Evolutionary conservation across 2,888 invertebrate genomes (phyloP).

Genomic region (Lasioglossum leucozonium): DNA sequence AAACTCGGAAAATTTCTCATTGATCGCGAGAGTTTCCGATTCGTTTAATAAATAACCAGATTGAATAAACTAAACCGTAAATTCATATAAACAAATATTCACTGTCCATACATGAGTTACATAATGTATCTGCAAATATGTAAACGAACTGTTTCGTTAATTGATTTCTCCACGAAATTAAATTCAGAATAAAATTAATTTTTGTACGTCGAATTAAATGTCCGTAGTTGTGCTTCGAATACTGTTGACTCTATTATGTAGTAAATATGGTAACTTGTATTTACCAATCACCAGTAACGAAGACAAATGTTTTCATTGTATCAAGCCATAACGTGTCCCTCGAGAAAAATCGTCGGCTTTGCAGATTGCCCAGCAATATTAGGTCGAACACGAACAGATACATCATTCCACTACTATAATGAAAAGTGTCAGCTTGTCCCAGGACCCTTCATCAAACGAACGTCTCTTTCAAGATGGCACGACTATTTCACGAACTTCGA

Average conservation of each 20-base stretch:
- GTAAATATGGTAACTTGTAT: neutral
- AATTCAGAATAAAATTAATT: neutral
- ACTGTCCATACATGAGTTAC: neutral
- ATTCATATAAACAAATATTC: neutral
- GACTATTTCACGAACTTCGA: neutral
- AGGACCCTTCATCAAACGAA: neutral
- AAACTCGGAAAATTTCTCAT: neutral
- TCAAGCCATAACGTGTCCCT: neutral
- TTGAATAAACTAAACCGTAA: neutral
- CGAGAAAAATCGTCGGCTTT: neutral
- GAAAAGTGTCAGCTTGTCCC: neutral
- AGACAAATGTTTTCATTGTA: neutral
- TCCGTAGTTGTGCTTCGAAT: neutral
- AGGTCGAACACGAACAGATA: neutral
- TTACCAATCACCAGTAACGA: neutral
- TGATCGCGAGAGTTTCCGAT: neutral
- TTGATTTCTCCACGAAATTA: neutral
- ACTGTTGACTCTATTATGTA: too few species aligned
- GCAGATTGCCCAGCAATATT: neutral
- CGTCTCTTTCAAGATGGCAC: neutral
- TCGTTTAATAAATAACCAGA: neutral
- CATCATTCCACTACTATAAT: neutral
- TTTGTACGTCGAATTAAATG: neutral
- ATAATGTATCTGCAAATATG: neutral
- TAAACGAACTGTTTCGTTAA: neutral